phyloP scores from a whole-genome alignment of 2,888 invertebrate species.

The Caenorhabditis plicata region DNA sequence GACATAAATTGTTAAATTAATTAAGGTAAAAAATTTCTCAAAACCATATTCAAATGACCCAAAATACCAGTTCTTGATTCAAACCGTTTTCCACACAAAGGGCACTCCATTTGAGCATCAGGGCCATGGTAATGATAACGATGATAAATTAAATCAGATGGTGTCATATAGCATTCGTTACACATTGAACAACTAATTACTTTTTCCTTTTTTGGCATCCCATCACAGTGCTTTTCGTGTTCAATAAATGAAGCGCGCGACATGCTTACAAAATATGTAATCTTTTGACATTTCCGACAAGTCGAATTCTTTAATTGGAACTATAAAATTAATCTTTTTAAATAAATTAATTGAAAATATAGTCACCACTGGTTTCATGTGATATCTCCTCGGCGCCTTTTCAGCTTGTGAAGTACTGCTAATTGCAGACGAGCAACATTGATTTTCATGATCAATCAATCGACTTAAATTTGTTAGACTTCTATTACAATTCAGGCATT shows the following conservation, averaged over 20 bases:
- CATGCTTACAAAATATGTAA: neutral
- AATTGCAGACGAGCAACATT: too few species aligned
- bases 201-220: neutral
- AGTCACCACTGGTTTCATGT: too few species aligned
- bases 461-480: neutral
- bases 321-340: too few species aligned
- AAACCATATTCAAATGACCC: neutral
- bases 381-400: neutral
- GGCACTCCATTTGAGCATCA: neutral
- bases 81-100: neutral
- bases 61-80: neutral
- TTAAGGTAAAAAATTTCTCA: too few species aligned
- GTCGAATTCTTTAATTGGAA: too few species aligned
- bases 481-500: slow-evolving; percentile 1
- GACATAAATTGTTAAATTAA: too few species aligned
- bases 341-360: too few species aligned
- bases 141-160: neutral
- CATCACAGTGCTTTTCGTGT: neutral
- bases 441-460: neutral
- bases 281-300: neutral
- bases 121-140: neutral
- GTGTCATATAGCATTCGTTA: neutral
- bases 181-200: neutral
- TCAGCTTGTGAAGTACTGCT: too few species aligned
- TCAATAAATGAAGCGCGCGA: neutral